Conservation (phyloP, 2,113 vertebrate species). For the rat (Rattus norvegicus) region DNA sequence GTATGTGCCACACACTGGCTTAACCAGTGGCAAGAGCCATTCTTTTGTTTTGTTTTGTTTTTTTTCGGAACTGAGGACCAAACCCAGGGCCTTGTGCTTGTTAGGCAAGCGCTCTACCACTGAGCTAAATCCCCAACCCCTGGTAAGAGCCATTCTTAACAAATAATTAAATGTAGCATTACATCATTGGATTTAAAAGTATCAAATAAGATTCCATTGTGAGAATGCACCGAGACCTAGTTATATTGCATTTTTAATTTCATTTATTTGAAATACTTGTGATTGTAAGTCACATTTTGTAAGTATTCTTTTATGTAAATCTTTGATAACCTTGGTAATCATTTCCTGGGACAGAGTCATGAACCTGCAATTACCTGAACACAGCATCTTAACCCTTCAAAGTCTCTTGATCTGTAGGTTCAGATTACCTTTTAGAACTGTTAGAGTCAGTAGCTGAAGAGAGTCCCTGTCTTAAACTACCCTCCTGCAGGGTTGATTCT, state of each 20-base stretch:
- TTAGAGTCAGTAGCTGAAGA: background rate
- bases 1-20: background rate
- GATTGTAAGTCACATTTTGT: slow-evolving; percentile 35
- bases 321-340: slow-evolving; percentile 55
- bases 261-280: background rate
- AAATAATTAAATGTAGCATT: slow-evolving; percentile 5
- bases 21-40: background rate
- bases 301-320: slow-evolving; percentile 2
- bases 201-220: slow-evolving; percentile 25
- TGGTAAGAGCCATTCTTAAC: background rate
- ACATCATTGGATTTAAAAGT: slow-evolving; percentile 25
- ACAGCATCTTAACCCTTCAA: slow-evolving; percentile 11
- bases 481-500: background rate
- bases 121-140: too few relatives aligned
- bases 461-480: background rate
- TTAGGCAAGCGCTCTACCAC: too few relatives aligned
- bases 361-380: slow-evolving; percentile 38
- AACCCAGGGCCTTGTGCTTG: too few relatives aligned
- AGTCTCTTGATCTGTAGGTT: slow-evolving; percentile 4
- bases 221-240: background rate
- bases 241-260: slow-evolving; percentile 17
- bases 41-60: too few relatives aligned
- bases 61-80: too few relatives aligned
- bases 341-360: slow-evolving; percentile 44
- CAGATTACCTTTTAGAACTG: slow-evolving; percentile 23